A percentile compares a stretch with the other conserved stretches of the same genome.
These are phyloP conservation scores for Baryphthengus martii DNA, from an alignment of 2,113 vertebrate genomes.

Conservation along the genomic window DNA sequence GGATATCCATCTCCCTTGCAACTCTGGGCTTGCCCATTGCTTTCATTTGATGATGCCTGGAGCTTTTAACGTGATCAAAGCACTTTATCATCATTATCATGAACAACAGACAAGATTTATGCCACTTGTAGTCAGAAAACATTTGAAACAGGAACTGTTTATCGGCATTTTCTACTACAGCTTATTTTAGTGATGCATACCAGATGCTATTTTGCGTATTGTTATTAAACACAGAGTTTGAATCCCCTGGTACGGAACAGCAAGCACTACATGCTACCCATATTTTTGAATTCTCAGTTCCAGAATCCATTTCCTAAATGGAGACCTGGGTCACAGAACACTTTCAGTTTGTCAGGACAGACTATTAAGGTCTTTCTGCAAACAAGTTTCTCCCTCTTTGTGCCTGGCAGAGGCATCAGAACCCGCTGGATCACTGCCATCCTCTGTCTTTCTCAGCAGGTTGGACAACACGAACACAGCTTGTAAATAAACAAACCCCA, in stretches of 20 bases:
- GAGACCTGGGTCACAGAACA: not conserved
- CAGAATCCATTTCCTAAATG: not conserved
- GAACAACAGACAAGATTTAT: not conserved
- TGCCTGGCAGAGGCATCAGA: not conserved
- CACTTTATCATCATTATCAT: not conserved
- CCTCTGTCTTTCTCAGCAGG: constrained; percentile 31
- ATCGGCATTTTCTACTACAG: not conserved
- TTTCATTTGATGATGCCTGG: not conserved
- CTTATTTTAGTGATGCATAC: constrained; percentile 4
- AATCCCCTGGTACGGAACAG: not conserved
- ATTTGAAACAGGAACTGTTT: constrained; percentile 11
- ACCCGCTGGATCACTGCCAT: not conserved
- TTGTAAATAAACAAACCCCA: constrained; percentile 50
- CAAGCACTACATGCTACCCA: not conserved
- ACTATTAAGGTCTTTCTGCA: not conserved
- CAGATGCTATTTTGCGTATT: constrained; percentile 57
- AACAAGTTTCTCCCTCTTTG: not conserved
- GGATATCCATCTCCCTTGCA: not conserved
- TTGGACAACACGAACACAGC: not conserved
- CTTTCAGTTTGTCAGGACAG: not conserved
- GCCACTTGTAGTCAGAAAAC: not conserved
- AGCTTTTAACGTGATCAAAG: not conserved
- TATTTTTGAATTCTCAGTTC: constrained; percentile 9
- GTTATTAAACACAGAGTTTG: constrained; percentile 54
- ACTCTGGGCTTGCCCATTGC: not conserved